Evolutionary conservation across 2,888 invertebrate species (phyloP).

Genomic region (Drosophila atripex): DNA sequence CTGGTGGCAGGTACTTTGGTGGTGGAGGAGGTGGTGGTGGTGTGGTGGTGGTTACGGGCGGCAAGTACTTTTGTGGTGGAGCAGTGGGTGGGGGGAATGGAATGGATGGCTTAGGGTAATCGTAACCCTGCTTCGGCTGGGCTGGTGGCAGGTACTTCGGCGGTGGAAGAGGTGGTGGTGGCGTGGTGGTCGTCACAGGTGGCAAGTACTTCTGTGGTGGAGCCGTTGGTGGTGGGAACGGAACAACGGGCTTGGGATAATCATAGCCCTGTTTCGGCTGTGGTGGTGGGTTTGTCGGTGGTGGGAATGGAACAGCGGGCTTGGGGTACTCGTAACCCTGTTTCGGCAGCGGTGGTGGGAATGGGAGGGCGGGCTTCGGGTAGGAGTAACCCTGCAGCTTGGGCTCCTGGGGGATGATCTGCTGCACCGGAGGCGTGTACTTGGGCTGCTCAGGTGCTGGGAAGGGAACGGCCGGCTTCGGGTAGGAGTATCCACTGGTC

Average conservation of each 20-base stretch:
- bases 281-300: constrained; percentile 39
- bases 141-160: constrained; percentile 48
- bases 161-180: constrained; percentile 27
- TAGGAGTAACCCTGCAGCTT: constrained; percentile 65
- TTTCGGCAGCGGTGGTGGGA: constrained; percentile 36
- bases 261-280: constrained; percentile 25
- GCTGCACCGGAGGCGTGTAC: constrained; percentile 44
- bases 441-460: constrained; percentile 48
- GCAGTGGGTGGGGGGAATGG: constrained; percentile 48
- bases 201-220: constrained; percentile 43
- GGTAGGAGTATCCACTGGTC: constrained; percentile 67
- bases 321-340: constrained; percentile 41
- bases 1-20: constrained; percentile 43
- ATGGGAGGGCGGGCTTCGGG: constrained; percentile 56
- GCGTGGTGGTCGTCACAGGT: constrained; percentile 50
- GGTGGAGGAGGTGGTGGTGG: constrained; percentile 33
- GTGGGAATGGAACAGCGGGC: constrained; percentile 56
- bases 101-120: constrained; percentile 48
- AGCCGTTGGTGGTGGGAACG: constrained; percentile 44
- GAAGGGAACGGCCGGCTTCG: constrained; percentile 63
- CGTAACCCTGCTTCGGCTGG: constrained; percentile 30
- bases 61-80: constrained; percentile 52
- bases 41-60: constrained; percentile 43
- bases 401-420: constrained; percentile 54
- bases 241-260: constrained; percentile 45